Base-by-base conservation (phyloP, 2,113 vertebrate species). In the Gambusia holbrooki region DNA sequence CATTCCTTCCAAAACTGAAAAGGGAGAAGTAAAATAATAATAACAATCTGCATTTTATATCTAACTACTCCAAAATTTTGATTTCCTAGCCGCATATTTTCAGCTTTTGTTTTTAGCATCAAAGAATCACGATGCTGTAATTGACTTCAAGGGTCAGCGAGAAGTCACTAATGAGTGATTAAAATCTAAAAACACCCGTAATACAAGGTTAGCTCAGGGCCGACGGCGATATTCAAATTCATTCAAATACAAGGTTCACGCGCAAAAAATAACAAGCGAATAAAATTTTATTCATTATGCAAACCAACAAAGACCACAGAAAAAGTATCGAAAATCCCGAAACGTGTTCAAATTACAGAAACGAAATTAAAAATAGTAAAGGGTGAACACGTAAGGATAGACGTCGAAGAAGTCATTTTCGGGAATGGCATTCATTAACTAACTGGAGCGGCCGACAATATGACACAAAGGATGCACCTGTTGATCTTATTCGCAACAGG, bases 371-470 rank as follows among this genome's bases (percentile, higher is more conserved):
- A 86, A 88, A 83, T 71, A 60, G 8, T 40, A 30, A 51, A n/a
- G 10, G 35, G 37, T 69, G 80, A 80, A 79, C 28, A 33, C 82
- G 85, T 68, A 76, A 25, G 73, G 66, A 84, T 71, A 15, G 77
- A 77, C 58, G 79, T 73, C 63, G 68, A 66, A 68, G 27, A 82
- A 40, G 64, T 37, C 35, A 11, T 37, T 37, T 37, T 37, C 10
- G 30, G 30, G 30, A 30, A 30, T 3, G 48, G 4, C 71, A 71
- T 85, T 85, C 11, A 90, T 25, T 45, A 14, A 73, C 27, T 62
- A 32, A 14, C 30, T 32, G 42, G 30, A 3, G 30, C 30, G 30
- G 30, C 48, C 29, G 42, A 80, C 33, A 10, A 77, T 45, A 0
- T 80, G 33, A 70, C 42, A 45, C 42, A 33, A 0, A 14, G 4